A percentile compares a stretch with the other conserved stretches of the same genome.
Evolutionary conservation across 2,888 invertebrate species (phyloP).

Genomic region (Anoplius nigerrimus): DNA sequence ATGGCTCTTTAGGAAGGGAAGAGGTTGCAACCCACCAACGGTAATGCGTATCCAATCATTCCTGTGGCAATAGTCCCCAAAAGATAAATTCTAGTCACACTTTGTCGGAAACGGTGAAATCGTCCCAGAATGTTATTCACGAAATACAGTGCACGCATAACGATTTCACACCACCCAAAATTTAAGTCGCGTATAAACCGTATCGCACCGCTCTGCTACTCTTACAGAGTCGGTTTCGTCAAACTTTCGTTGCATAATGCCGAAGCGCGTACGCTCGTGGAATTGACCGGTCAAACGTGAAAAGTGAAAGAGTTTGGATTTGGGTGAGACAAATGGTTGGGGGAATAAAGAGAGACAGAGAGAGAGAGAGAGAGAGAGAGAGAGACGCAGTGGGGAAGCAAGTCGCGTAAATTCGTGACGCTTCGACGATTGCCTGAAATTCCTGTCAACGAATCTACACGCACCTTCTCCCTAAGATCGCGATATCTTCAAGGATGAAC

Average conservation of each 20-base stretch:
- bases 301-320: constrained; percentile 22
- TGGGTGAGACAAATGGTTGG: constrained; percentile 4
- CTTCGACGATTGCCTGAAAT: background rate
- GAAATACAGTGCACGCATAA: constrained; percentile 14
- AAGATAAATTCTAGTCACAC: background rate
- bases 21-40: too few species aligned
- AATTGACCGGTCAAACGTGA: constrained; percentile 21
- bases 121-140: too few species aligned
- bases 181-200: constrained; percentile 1
- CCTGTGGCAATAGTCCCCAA: background rate
- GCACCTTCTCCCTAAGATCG: background rate
- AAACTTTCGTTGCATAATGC: constrained; percentile 22
- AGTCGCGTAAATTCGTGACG: constrained; percentile 6
- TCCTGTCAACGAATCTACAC: constrained; percentile 9
- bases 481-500: too few species aligned
- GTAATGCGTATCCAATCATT: too few species aligned
- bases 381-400: background rate
- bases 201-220: background rate
- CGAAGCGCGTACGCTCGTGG: constrained; percentile 10
- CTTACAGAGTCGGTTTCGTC: constrained; percentile 9
- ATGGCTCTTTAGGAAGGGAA: too few species aligned
- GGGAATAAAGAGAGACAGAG: too few species aligned
- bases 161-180: constrained; percentile 24
- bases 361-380: background rate
- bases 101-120: background rate